Conservation (phyloP, 64 coral and sea anemone species). For the Porites lutea region DNA sequence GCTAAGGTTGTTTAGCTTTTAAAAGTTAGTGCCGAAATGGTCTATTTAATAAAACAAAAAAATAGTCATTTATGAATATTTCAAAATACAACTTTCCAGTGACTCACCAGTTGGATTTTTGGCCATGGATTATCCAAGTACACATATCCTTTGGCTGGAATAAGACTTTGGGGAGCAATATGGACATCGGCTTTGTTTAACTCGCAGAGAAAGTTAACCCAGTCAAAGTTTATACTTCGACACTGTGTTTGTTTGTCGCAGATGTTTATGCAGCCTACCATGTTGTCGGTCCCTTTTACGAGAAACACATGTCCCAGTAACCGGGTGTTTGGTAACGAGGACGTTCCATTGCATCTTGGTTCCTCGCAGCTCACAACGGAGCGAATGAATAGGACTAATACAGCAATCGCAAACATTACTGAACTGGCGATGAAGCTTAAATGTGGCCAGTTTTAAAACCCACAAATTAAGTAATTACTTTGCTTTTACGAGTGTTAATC, state of each 20-base stretch:
- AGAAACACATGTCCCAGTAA: neutral
- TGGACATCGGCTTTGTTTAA: constrained; percentile 30
- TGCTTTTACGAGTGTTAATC: too few species aligned
- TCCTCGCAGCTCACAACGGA: neutral
- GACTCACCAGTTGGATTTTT: neutral
- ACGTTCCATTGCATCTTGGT: neutral
- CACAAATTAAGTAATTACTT: too few species aligned
- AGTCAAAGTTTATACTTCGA: constrained; percentile 33
- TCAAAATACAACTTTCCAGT: too few species aligned
- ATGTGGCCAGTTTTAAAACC: too few species aligned
- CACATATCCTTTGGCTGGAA: neutral
- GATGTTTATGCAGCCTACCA: neutral
- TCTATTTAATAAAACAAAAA: too few species aligned
- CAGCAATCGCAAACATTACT: neutral
- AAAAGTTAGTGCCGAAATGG: too few species aligned
- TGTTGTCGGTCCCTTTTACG: neutral
- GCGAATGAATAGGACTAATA: neutral
- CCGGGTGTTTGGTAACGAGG: neutral
- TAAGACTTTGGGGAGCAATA: neutral
- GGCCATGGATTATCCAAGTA: constrained; percentile 6
- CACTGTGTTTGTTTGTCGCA: neutral
- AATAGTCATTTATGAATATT: too few species aligned
- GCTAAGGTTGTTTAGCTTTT: too few species aligned
- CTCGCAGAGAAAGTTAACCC: neutral
- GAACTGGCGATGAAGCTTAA: too few species aligned